Evolutionary conservation across 2,113 vertebrate genomes (phyloP), one percentile per base, ranked within the genome.

Genomic region (Oceanites oceanicus): DNA sequence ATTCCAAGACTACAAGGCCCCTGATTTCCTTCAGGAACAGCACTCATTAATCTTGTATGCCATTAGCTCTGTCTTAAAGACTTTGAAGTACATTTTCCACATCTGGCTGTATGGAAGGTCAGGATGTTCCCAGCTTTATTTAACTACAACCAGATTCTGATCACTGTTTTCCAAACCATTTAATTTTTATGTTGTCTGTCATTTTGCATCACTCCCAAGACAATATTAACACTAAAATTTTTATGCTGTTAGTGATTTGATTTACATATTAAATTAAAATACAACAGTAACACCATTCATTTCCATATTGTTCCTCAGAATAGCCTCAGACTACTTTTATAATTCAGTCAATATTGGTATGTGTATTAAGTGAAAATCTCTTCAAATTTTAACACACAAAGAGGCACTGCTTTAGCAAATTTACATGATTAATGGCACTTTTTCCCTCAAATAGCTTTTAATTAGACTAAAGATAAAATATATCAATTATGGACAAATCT

Each of bases 11-110:
- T 76, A 45, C 11, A 53, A 83, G 45, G 22, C 29, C 17, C 13
- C 26, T 88, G 58, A 72, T 84, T 86, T 80, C 79, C 61, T 94
- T 72, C 36, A 92, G 76, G 34, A 94, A 62, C 25, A 89, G 25
- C 9, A 44, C 3, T 26, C 59, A 88, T 93, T 81, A 84, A 91
- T 89, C 76, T 94, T 78, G 25, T 52, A 26, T 49, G 30, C 32
- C 40, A 81, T 89, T 86, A 84, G 52, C 13, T 84, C 50, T 81
- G 23, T 91, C 36, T 84, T 80, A 67, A 92, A 91, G 61, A 84
- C 88, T 95, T 92, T 95, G 86, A 95, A 92, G 80, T 94, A 20
- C 22, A 25, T 92, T 91, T 96, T 92, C 79, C 65, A 92, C 94
- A 95, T 97, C 88, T 94, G 92, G 82, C 44, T 78, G 36, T 67